A percentile compares a stretch with the other conserved stretches of the same genome.
phyloP scores from a whole-genome alignment of 2,888 invertebrate genomes.

The Ormyrus nitidulus region DNA sequence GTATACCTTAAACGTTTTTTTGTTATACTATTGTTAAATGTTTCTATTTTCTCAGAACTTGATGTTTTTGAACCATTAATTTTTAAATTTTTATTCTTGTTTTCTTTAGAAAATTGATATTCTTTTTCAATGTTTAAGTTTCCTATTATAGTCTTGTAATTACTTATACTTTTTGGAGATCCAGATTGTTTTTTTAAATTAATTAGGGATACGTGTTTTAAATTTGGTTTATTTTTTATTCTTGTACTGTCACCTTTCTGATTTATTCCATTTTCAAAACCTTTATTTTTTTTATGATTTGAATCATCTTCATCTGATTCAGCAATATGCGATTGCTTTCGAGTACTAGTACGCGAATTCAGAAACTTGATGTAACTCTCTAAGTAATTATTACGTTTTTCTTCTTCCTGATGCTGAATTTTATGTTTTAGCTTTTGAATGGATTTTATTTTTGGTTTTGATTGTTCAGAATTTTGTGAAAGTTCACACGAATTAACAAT shows the following conservation, averaged over 20 bases:
- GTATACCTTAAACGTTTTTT: conserved; percentile 17
- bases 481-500: conserved; percentile 1
- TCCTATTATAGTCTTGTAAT: not conserved
- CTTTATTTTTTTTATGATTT: not conserved
- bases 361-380: too few species aligned
- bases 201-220: not conserved
- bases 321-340: too few species aligned
- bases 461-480: conserved; percentile 3
- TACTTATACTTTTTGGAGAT: not conserved
- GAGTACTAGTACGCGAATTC: too few species aligned
- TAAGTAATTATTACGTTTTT: too few species aligned
- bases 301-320: not conserved
- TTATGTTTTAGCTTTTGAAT: not conserved
- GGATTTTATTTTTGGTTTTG: not conserved
- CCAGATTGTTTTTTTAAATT: not conserved
- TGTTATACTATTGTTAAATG: not conserved
- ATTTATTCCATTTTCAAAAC: not conserved
- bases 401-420: not conserved
- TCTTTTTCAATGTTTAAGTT: not conserved
- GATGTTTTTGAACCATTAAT: not conserved
- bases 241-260: not conserved
- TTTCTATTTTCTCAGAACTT: not conserved
- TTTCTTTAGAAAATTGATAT: not conserved
- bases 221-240: not conserved
- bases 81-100: not conserved